Conservation (phyloP, 2,113 vertebrate species). For the Oncorhynchus gorbuscha region DNA sequence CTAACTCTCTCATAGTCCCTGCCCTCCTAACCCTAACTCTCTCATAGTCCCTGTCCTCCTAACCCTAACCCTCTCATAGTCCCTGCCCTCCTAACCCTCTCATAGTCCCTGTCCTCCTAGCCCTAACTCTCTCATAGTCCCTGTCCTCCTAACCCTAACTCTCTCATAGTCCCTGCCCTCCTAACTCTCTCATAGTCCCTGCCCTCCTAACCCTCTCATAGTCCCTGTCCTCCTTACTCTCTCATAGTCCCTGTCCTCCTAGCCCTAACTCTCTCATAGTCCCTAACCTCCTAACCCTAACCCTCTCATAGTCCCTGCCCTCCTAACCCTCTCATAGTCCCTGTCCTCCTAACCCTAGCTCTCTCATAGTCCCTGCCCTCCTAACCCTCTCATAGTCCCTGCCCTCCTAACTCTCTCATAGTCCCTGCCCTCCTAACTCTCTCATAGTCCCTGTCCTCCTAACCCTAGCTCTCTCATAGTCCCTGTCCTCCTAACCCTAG, state of each 20-base stretch:
- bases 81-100: neutral
- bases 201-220: too few relatives aligned
- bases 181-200: neutral
- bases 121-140: neutral
- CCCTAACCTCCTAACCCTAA: neutral
- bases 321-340: neutral
- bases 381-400: neutral
- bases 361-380: neutral
- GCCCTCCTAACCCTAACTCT: neutral
- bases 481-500: too few relatives aligned
- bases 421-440: too few relatives aligned
- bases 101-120: neutral
- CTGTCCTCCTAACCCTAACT: neutral
- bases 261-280: too few relatives aligned
- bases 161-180: neutral
- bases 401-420: neutral
- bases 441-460: too few relatives aligned
- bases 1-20: neutral
- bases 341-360: neutral
- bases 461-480: too few relatives aligned
- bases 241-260: too few relatives aligned
- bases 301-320: neutral
- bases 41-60: too few relatives aligned
- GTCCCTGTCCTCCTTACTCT: neutral
- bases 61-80: neutral